These are phyloP conservation scores for Erebia ligea DNA, from an alignment of 2,888 invertebrate species.

Conservation along the genomic window DNA sequence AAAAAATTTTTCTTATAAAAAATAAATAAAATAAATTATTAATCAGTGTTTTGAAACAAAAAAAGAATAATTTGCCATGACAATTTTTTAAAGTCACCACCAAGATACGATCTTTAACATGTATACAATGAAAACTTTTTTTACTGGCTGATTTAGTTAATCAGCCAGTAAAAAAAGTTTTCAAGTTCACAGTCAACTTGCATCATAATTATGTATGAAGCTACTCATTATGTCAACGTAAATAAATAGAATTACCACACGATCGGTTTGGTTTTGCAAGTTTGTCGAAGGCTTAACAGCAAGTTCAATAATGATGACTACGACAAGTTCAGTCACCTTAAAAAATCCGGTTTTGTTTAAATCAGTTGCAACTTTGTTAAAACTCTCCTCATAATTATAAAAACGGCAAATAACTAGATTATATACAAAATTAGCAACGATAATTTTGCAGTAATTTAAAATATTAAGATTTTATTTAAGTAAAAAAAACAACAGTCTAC, in stretches of 20 bases:
- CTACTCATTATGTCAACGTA: constrained; percentile 12
- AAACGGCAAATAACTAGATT: too few species aligned
- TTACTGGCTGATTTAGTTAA: too few species aligned
- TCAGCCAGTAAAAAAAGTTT: background rate
- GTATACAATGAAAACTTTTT: too few species aligned
- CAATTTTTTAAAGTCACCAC: background rate
- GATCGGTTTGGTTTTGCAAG: background rate
- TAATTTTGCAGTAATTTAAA: background rate
- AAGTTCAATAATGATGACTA: constrained; percentile 5
- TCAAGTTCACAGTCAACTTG: constrained; percentile 8
- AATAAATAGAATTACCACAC: constrained; percentile 10
- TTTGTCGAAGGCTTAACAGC: background rate
- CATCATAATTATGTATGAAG: background rate
- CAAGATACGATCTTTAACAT: background rate
- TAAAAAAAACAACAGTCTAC: too few species aligned
- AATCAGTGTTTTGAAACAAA: too few species aligned
- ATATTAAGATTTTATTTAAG: too few species aligned
- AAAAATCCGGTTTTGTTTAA: background rate
- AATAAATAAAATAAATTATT: too few species aligned
- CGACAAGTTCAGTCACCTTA: constrained; percentile 5
- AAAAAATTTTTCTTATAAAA: too few species aligned
- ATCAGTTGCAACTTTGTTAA: background rate
- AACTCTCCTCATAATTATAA: too few species aligned
- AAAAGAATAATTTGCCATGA: too few species aligned
- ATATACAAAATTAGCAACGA: too few species aligned